phyloP scores from a whole-genome alignment of 2,888 invertebrate genomes.

The Oxyteleia sp. region DNA sequence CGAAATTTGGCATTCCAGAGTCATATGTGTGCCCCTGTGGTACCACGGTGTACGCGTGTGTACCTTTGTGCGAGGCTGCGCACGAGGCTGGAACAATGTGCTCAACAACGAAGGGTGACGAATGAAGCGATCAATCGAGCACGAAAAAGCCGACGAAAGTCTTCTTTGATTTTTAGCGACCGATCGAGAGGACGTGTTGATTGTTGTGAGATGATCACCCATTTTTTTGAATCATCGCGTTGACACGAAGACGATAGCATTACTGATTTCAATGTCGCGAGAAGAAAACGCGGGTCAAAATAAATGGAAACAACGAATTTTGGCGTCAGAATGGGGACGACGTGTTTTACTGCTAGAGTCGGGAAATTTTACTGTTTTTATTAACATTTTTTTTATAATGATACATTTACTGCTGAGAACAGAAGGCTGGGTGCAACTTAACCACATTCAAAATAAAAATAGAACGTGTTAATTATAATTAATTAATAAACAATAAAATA shows the following conservation, averaged over 20 bases:
- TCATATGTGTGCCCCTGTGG: constrained; percentile 10
- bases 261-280: too few relatives aligned
- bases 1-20: constrained; percentile 36
- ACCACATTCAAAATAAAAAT: too few relatives aligned
- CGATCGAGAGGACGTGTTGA: constrained; percentile 31
- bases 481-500: too few relatives aligned
- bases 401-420: too few relatives aligned
- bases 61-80: constrained; percentile 25
- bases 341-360: too few relatives aligned
- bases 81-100: constrained; percentile 55
- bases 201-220: constrained; percentile 20
- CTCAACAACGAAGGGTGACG: constrained; percentile 45
- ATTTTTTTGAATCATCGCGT: constrained; percentile 19
- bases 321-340: too few relatives aligned
- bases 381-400: too few relatives aligned
- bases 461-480: too few relatives aligned
- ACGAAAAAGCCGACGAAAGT: constrained; percentile 45
- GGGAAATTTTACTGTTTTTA: too few relatives aligned
- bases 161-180: constrained; percentile 45
- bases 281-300: too few relatives aligned
- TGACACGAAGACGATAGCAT: constrained; percentile 1
- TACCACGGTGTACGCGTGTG: not conserved
- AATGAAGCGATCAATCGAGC: constrained; percentile 63
- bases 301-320: too few relatives aligned
- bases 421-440: too few relatives aligned